Evolutionary conservation across 2,797 vertebrate genomes (phyloP).

Genomic region (Anguilla megastoma): DNA sequence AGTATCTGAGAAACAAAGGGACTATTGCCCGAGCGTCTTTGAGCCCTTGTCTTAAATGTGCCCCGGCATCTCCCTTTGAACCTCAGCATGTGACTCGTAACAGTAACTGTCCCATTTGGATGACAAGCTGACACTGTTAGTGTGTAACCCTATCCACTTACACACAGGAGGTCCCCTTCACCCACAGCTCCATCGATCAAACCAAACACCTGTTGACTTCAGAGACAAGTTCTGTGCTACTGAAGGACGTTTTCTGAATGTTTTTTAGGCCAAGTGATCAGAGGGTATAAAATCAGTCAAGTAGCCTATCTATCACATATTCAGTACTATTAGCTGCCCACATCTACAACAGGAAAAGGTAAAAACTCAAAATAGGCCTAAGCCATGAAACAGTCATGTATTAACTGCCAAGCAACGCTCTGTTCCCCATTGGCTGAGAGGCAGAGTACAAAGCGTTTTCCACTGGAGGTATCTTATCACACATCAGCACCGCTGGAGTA

Average conservation of each 20-base stretch:
- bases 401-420: not conserved
- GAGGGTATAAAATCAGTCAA: not conserved
- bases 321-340: not conserved
- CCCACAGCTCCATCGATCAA: not conserved
- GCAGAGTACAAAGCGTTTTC: slow-evolving; percentile 16
- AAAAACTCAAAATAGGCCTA: not conserved
- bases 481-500: slow-evolving; percentile 39
- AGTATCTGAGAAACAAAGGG: not conserved
- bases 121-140: not conserved
- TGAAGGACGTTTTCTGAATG: not conserved
- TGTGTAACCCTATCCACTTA: not conserved
- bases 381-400: not conserved
- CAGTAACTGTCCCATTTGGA: not conserved
- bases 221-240: not conserved
- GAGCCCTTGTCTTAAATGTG: not conserved
- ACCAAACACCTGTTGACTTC: not conserved
- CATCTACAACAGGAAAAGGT: not conserved
- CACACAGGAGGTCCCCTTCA: not conserved
- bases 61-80: not conserved
- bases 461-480: slow-evolving; percentile 43
- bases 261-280: not conserved
- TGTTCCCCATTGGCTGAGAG: not conserved
- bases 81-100: not conserved
- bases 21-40: not conserved
- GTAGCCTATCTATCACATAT: not conserved